Conservation (phyloP, 2,888 invertebrate genomes). For the Pseudoips prasinana region DNA sequence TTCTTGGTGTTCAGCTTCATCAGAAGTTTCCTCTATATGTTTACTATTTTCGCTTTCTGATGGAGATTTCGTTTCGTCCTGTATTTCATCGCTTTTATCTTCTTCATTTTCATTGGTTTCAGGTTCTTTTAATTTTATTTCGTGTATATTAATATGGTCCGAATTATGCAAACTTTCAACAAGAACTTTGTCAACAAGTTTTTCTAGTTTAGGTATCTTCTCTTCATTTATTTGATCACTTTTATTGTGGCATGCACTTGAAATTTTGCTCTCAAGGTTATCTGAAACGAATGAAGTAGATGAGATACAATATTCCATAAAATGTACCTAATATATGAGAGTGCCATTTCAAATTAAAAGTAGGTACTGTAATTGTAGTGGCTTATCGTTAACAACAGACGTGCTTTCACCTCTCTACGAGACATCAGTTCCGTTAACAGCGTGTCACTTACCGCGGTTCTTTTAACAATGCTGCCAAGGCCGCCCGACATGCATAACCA, state of each 20-base stretch:
- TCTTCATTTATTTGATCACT: conserved; percentile 34
- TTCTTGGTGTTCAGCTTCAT: too few species aligned
- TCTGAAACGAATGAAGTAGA: too few species aligned
- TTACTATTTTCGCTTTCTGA: too few species aligned
- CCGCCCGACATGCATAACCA: neutral
- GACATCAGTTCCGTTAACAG: conserved; percentile 18
- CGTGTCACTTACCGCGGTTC: conserved; percentile 30
- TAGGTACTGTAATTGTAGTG: too few species aligned
- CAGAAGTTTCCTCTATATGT: too few species aligned
- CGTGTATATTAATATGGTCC: conserved; percentile 3
- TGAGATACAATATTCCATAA: too few species aligned
- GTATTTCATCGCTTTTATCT: neutral
- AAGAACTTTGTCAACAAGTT: conserved; percentile 61
- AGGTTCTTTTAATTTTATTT: neutral
- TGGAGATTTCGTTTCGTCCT: neutral
- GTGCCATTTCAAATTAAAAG: too few species aligned
- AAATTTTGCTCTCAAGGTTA: conserved; percentile 25
- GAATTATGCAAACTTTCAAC: conserved; percentile 14
- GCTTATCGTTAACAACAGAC: too few species aligned
- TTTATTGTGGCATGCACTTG: conserved; percentile 17
- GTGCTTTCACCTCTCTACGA: too few species aligned
- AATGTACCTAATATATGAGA: too few species aligned
- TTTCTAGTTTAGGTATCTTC: conserved; percentile 50
- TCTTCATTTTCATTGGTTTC: neutral
- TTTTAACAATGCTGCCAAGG: conserved; percentile 24